Evolutionary conservation across 1,140 invertebrate genomes (phyloP).

Genomic region (Caenorhabditis briggsae): DNA sequence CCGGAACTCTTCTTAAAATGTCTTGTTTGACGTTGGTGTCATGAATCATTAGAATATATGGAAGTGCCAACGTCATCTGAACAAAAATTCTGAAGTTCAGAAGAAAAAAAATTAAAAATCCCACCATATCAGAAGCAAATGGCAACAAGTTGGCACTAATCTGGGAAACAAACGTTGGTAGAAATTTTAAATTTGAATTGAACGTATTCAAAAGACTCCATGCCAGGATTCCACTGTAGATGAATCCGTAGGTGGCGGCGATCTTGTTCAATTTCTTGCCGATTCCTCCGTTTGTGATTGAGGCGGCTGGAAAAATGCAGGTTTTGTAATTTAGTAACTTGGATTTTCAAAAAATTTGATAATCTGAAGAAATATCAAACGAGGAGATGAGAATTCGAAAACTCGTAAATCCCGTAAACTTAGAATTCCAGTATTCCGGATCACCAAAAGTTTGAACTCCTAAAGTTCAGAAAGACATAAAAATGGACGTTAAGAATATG

Average conservation of each 20-base stretch:
- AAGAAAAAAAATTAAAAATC: neutral
- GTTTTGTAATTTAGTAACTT: neutral
- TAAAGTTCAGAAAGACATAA: no score
- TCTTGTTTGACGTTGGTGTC: neutral
- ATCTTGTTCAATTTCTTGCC: neutral
- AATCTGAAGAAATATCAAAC: no score
- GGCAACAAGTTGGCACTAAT: neutral
- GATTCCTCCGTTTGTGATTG: neutral
- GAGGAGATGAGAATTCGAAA: no score
- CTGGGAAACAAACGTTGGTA: neutral
- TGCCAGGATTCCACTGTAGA: neutral
- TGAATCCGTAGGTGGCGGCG: neutral
- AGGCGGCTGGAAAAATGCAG: neutral
- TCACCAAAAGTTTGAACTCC: no score
- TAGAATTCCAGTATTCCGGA: no score
- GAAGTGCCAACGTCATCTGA: slow-evolving; percentile 15
- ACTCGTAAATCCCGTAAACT: no score
- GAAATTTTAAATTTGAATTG: neutral
- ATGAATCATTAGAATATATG: slow-evolving; percentile 8
- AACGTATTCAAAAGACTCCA: neutral
- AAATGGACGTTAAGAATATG: no score
- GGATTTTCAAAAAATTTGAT: neutral
- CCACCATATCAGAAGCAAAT: slow-evolving; percentile 6
- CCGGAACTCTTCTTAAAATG: neutral
- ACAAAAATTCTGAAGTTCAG: neutral